Base-by-base conservation (phyloP, 92 coral and sea anemone species). In the Micromussa lordhowensis region DNA sequence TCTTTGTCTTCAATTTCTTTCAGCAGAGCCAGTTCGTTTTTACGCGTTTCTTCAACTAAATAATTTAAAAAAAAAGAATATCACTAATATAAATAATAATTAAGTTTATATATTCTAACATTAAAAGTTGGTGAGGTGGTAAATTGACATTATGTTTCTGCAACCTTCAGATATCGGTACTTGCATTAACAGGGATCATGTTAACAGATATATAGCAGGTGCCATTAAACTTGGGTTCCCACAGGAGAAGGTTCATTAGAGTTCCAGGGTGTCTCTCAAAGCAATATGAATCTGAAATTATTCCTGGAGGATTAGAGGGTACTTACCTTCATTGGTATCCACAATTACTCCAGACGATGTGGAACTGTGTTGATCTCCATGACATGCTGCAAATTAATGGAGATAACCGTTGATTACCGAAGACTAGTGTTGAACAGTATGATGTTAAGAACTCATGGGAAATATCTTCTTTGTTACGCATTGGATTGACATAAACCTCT, bases 271-370 rank as follows among this genome's bases (percentile, higher is more conserved):
- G 38, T 71, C 77, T 71, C 77, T 71, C 38, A 71, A 71, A 71
- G 77, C 77, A 71, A 71, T 71, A 71, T 71, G 77, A 71, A 28
- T 71, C 77, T 71, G 77, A 71, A 71, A 53, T 53, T 53, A 53
- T 53, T 53, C 57, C 12, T 53, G 16, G 57, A 53, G 12, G 57
- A 53, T 9, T 9, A 53, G 57, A 53, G 57, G 13, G 57, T 3
- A 9, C 6, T 53, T 14, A 53, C 57, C 57, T 53, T 53, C 16
- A 11, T 53, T 53, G 16, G 57, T 9, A 53, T 53, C 57, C 57
- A 74, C 53, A 18, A 36, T 36, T 36, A 36, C 40, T 36, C 40
- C 40, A 36, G 40, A 36, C 40, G 40, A 36, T 36, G 40, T 36
- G 40, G 40, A 36, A 36, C 2, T 36, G 40, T 5, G 40, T 36